Percentiles rank a stretch among this genome's conserved stretches.
Evolutionary conservation across 2,113 vertebrate species (phyloP).

Genomic region (Leiothrix lutea): DNA sequence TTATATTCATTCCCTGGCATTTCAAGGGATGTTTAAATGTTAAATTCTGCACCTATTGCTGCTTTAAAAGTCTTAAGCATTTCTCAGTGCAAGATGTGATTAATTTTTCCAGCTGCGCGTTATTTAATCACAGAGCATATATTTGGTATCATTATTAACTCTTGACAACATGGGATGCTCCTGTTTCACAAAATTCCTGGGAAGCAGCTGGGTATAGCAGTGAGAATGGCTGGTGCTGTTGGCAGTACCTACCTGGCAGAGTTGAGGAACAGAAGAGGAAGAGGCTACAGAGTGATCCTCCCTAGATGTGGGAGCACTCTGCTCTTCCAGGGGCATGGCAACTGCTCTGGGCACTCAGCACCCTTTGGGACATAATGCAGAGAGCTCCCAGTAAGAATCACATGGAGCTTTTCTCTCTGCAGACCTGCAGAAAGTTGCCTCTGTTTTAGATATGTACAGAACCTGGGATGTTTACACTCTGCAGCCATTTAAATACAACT

Average conservation of each 20-base stretch:
- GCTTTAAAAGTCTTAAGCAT: slow-evolving; percentile 34
- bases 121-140: slow-evolving; percentile 44
- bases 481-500: not conserved
- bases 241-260: not conserved
- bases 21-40: slow-evolving; percentile 54
- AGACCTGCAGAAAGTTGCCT: not conserved
- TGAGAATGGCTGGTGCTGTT: not conserved
- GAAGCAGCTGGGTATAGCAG: not conserved
- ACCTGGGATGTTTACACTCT: not conserved
- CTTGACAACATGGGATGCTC: not conserved
- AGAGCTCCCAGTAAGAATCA: not conserved
- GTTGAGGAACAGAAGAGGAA: not conserved
- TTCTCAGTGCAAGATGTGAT: slow-evolving; percentile 25
- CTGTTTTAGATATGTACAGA: not conserved
- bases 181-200: not conserved
- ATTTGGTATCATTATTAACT: slow-evolving; percentile 31
- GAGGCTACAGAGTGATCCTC: not conserved
- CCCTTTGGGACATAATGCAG: accelerated
- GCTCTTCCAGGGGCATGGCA: not conserved
- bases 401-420: not conserved
- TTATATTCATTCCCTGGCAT: slow-evolving; percentile 59
- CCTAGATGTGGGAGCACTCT: not conserved
- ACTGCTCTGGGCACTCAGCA: not conserved
- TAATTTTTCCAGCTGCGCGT: slow-evolving; percentile 10
- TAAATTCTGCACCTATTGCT: slow-evolving; percentile 35